These are phyloP conservation scores for Polyommatus icarus DNA, from an alignment of 2,888 invertebrate genomes.

Conservation along the genomic window DNA sequence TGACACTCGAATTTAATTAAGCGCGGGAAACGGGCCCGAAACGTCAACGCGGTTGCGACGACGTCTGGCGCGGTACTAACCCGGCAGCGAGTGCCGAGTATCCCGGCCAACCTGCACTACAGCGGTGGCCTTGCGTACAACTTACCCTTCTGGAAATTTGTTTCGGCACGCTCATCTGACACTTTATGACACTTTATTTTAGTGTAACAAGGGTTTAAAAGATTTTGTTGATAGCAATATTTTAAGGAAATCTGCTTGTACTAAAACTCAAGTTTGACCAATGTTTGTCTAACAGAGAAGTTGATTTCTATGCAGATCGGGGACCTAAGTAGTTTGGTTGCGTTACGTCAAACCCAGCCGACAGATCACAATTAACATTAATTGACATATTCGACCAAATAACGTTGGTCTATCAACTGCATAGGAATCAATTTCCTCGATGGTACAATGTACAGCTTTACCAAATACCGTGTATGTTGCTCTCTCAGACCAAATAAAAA, in stretches of 20 bases:
- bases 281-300: too few relatives aligned
- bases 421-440: too few relatives aligned
- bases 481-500: too few relatives aligned
- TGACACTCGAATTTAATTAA: slow-evolving; percentile 27
- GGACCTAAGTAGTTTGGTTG: too few relatives aligned
- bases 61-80: slow-evolving; percentile 42
- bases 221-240: background rate
- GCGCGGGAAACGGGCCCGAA: slow-evolving; percentile 17
- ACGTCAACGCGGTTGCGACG: slow-evolving; percentile 28
- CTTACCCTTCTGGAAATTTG: slow-evolving; percentile 25
- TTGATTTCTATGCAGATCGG: too few relatives aligned
- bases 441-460: too few relatives aligned
- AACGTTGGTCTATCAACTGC: too few relatives aligned
- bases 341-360: too few relatives aligned
- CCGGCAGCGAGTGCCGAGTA: slow-evolving; percentile 41
- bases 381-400: too few relatives aligned
- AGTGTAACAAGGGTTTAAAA: slow-evolving; percentile 7
- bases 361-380: too few relatives aligned
- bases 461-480: too few relatives aligned
- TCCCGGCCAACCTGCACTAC: slow-evolving; percentile 37
- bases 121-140: slow-evolving; percentile 32
- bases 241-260: background rate
- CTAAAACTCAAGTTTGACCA: too few relatives aligned
- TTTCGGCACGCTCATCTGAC: slow-evolving; percentile 3
- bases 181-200: slow-evolving; percentile 18